phyloP scores from a whole-genome alignment of 2,888 invertebrate genomes.

The Sarcophaga carnaria region DNA sequence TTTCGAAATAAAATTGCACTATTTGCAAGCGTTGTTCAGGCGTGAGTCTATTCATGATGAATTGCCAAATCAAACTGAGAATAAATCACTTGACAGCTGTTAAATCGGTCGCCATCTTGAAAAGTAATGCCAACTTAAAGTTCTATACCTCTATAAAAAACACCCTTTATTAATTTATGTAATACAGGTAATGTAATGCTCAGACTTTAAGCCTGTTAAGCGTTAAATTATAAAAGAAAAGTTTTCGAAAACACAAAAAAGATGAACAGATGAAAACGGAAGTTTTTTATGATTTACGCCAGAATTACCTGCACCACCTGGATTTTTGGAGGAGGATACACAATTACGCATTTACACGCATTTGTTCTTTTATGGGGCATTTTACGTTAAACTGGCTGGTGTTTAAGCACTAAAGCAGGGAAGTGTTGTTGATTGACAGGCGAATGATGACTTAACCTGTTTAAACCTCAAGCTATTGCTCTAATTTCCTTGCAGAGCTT shows the following conservation, averaged over 20 bases:
- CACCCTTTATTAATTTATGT: no score
- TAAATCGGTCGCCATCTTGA: no score
- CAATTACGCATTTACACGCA: neutral
- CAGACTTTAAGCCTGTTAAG: conserved; percentile 18
- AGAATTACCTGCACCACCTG: conserved; percentile 2
- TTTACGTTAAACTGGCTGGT: neutral
- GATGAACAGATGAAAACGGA: neutral
- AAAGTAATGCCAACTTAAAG: no score
- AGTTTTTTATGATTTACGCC: conserved; percentile 35
- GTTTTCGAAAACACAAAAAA: conserved; percentile 5
- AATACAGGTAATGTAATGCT: neutral
- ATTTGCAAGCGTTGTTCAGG: no score
- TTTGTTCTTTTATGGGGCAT: neutral
- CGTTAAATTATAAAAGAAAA: conserved; percentile 12
- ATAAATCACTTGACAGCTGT: no score
- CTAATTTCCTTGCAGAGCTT: no score
- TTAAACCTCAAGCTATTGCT: no score
- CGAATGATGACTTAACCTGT: no score
- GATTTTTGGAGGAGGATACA: neutral
- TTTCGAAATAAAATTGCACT: no score
- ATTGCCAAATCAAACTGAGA: no score
- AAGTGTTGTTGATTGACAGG: neutral
- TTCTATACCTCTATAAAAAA: no score
- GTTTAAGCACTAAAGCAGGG: neutral
- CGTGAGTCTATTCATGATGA: no score